Base-by-base conservation (phyloP, 1,140 invertebrate species). In the Drosophila teissieri region DNA sequence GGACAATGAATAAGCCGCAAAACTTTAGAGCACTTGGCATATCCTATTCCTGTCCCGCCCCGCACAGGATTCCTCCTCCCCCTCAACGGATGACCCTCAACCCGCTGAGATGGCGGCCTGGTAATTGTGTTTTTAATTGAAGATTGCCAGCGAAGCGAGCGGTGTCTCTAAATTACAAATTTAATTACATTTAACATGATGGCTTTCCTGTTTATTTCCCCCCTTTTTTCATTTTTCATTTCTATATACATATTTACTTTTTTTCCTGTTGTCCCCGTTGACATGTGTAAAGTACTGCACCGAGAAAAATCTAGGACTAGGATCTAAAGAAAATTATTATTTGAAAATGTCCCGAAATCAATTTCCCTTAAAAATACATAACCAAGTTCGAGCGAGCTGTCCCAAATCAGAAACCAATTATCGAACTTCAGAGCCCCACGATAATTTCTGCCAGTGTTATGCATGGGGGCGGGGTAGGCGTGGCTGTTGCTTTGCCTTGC, bases 61-160 rank as follows among this genome's bases (percentile, higher is more conserved):
- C 44, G 52, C 51, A 22, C 22, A 31, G 31, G 31, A 31, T 7
- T 31, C 7, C 24, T 42, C 12, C 10, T 34, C 17, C 14, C 31
- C 27, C 19, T 4, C 10, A 22, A 52, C 17, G 44, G 24, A 36
- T 67, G 48, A 69, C 65, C 49, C 37, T 39, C 37, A 36, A 6
- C 27, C 53, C 34, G 55, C 63, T 51, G 81, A 56, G 78, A 74
- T 64, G 69, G 82, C 22, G 82, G 27, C 45, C 63, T 75, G 74
- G 79, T 86, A 86, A 86, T 86, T 86, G 83, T 86, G 79, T 81
- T 86, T 85, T 85, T 85, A 85, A 88, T 85, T 85, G 82, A 85
- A 85, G 83, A 85, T 80, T 85, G 82, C 63, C 82, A 88, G 53
- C 74, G 81, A 73, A 58, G 61, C 65, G 60, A 39, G 48, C 78